Base-by-base conservation (phyloP, 2,797 vertebrate species). In the Gallinago nigripennis region DNA sequence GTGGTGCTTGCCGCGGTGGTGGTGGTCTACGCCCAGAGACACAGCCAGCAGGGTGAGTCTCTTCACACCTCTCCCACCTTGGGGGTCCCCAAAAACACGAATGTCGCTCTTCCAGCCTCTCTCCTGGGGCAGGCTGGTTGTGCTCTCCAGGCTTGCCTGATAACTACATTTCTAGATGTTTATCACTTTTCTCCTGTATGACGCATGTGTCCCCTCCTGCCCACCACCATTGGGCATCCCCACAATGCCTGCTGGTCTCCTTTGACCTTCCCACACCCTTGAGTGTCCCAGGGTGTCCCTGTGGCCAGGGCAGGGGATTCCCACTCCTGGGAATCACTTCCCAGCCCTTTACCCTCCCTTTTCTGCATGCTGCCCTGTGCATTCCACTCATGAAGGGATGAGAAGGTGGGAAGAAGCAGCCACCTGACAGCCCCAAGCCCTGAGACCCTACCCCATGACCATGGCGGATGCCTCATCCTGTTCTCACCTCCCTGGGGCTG, bases 41-140 rank as follows among this genome's bases (percentile, higher is more conserved):
- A 99, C 97, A 98, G 98, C 97, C 98, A 99, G 94, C 98, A 98
- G 83, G 99, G 99, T 99, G 98, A 99, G 99, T 99, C 94, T 75
- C 41, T 16, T 27, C 54, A 20, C 17, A 27, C 25, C 10, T 48
- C 60, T 68, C 50, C 51, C 17, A 6, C 39, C 33, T 30, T 48
- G 12, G 9, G 28, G 5, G 7, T 60, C 63, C 41, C 2, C 3
- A n/a, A 33, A 72, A 77, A 30, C 2, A n/a, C 20, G 4, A 48
- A 19, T 69, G 24, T 21, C 2, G 0, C 33, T 90, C 41, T 16
- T 61, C 14, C 4, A 5, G 16, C 9, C 25, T 63, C 53, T 81
- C 46, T 43, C 14, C 25, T 35, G 30, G 12, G 24, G 30, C 3
- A 33, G 57, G 48, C 51, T 11, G 12, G 11, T 27, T 43, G 45